Base-by-base conservation (phyloP, 23 tunicate species). In the Corella eumyota region DNA sequence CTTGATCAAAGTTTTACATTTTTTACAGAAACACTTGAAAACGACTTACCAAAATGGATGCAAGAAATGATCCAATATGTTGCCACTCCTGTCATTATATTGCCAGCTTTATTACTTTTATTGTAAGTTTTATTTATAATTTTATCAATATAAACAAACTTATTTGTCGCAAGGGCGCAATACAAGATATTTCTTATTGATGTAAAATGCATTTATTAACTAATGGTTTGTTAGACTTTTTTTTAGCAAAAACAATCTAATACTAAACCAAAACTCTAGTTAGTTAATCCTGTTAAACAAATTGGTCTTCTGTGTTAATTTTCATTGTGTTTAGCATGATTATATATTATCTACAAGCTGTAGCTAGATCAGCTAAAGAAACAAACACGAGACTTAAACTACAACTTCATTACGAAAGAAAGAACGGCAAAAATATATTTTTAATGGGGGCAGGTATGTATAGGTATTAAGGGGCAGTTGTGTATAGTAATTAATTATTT, bases 351-450 rank as follows among this genome's bases (percentile, higher is more conserved):
- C 69, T 82, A 21, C 92, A 82, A 76, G 75, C 75, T 1, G 57
- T 82, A 24, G 76, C 92, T 1, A 34, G 92, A 24, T 76, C 81
- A 25, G 52, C 71, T 6, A 67, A 67, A 35, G 73, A 67, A 60
- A 57, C 60, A 15, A 82, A 82, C 65, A 1, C 63, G 19, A 45
- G 75, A 11, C 53, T 82, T 34, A 74, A 74, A 60, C 55, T 74
- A 25, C 92, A 82, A 28, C 75, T 82, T 34, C 92, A 74, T 40
- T 82, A 82, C 61, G 92, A 82, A 32, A 53, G 92, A 32, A 82
- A 82, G 55, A 81, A 82, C 27, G 92, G 92, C 1, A 76, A 67
- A 45, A 76, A 56, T 22, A 35, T 76, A 4, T 76, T 58, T 47
- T 30, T 31, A 36, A 50, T 76, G 30, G 83, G 74, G 13, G 83